These are phyloP conservation scores for Octomys mimax DNA, from an alignment of 2,797 vertebrate species.

Conservation along the genomic window DNA sequence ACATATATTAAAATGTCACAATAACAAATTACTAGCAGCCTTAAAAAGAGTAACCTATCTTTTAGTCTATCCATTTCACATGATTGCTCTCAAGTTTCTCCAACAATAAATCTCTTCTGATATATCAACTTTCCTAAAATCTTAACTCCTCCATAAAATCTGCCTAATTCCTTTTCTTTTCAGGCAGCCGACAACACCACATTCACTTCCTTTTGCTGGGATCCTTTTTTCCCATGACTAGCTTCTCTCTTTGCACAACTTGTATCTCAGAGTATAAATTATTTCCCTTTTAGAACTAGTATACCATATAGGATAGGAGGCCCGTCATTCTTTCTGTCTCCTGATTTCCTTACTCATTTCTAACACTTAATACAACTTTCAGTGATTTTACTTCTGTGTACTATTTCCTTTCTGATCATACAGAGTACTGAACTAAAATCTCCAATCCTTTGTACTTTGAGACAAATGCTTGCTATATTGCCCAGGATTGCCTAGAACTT, in stretches of 20 bases:
- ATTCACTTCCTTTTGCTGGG: background rate
- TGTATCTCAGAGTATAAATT: background rate
- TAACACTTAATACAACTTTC: background rate
- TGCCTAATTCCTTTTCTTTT: background rate
- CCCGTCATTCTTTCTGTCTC: background rate
- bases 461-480: background rate
- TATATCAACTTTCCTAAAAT: background rate
- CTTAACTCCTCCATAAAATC: background rate
- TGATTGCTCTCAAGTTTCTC: background rate
- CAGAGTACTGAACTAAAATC: background rate
- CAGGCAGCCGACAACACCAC: background rate
- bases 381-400: background rate
- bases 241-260: background rate
- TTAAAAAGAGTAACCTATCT: background rate
- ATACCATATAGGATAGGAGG: background rate
- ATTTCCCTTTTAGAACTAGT: background rate
- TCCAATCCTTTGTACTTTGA: background rate
- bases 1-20: background rate
- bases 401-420: background rate
- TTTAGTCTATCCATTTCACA: background rate
- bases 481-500: background rate
- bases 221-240: background rate
- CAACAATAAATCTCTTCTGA: background rate
- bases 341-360: background rate
- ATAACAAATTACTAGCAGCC: background rate